Evolutionary conservation across 2,797 vertebrate species (phyloP), one percentile per base, ranked within the genome.

Genomic region (Cirrhinus molitorella): DNA sequence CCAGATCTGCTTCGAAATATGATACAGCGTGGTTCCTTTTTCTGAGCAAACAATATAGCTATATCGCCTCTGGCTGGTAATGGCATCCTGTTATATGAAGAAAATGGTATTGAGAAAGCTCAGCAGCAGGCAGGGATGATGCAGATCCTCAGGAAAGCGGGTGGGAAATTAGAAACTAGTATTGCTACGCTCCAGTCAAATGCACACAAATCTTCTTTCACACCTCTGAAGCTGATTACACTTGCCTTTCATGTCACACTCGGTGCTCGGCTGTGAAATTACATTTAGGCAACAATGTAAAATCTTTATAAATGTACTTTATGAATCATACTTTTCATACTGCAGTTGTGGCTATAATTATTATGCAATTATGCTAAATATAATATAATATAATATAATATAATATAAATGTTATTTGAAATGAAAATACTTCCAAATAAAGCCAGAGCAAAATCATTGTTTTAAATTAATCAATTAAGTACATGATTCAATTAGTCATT

Each of bases 231-330:
- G 53, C 53, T 55, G 68, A 72, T 74, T 80, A 83, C 45, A 74
- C 61, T 80, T 80, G 81, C 77, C 79, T 63, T 55, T 71, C 53
- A 21, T 83, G 85, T 70, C 76, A 63, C 63, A 66, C 47, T 76
- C 53, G 12, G 55, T 66, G 71, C 63, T 51, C 68, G 2, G 2
- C 61, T 57, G 72, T 59, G 61, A 83, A 75, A 79, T 83, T 61
- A 83, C 71, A 43, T 83, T 68, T 23, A 79, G 67, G 59, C 28
- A 73, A 80, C 51, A 78, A 76, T 71, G 53, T 34, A 67, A 80
- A 83, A 40, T 45, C 70, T 17, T 45, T 31, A 67, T 65, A 66
- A n/a, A 47, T 12, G 25, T 31, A 45, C 47, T 79, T 66, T 73
- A 63, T 51, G 21, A 66, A 74, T 73, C 72, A 65, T 45, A 40